Evolutionary conservation across 2,113 vertebrate species (phyloP).

Genomic region (Aptenodytes patagonicus): DNA sequence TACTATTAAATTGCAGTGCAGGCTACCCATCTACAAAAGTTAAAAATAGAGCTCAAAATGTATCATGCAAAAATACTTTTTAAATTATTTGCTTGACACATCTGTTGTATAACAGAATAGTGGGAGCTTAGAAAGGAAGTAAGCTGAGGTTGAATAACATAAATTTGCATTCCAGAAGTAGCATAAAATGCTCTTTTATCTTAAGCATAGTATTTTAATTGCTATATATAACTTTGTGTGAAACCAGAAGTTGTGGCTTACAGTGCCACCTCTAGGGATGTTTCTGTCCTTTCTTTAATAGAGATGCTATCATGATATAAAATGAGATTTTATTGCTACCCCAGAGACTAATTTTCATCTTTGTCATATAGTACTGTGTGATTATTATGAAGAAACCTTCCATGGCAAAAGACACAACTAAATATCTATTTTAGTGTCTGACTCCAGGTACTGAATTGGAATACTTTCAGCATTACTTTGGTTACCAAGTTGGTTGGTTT

Average conservation of each 20-base stretch:
- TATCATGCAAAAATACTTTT: background rate
- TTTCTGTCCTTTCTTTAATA: background rate
- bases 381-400: background rate
- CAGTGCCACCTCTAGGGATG: background rate
- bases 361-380: background rate
- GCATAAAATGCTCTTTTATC: background rate
- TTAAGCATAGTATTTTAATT: background rate
- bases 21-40: background rate
- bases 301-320: background rate
- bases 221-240: background rate
- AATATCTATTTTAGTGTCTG: background rate
- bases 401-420: background rate
- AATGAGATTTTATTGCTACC: background rate
- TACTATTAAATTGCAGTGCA: background rate
- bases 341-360: background rate
- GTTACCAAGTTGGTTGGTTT: background rate
- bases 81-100: background rate
- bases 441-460: background rate
- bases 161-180: constrained; percentile 9
- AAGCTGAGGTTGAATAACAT: background rate
- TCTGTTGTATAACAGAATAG: background rate
- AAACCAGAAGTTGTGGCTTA: background rate
- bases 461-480: background rate
- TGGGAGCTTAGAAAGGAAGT: background rate
- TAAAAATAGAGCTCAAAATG: background rate